A percentile compares a stretch with the other conserved stretches of the same genome.
phyloP scores from a whole-genome alignment of 53 echinoderm and acorn worm genomes.

The Zoroaster sp. region DNA sequence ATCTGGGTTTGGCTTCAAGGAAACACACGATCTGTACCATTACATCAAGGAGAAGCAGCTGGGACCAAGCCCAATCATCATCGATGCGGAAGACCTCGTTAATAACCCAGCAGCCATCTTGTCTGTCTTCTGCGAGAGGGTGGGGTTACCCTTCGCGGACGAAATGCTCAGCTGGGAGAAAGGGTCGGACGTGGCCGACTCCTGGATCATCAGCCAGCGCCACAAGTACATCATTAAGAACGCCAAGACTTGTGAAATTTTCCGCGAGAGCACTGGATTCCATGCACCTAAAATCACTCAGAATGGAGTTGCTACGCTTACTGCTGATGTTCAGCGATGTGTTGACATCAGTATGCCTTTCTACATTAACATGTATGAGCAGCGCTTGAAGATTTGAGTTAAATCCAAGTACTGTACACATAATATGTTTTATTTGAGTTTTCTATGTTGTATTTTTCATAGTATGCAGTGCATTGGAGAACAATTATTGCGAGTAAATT shows the following conservation, averaged over 20 bases:
- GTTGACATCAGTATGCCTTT: constrained; percentile 51
- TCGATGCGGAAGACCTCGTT: constrained; percentile 47
- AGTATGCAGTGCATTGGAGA: no score
- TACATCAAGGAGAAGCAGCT: constrained; percentile 15
- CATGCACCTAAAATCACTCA: neutral
- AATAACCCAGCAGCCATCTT: constrained; percentile 26
- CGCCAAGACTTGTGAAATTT: constrained; percentile 28
- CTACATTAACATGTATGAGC: constrained; percentile 42
- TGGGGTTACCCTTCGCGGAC: constrained; percentile 24
- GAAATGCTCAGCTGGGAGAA: constrained; percentile 35
- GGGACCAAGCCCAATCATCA: constrained; percentile 36
- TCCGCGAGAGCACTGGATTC: constrained; percentile 47
- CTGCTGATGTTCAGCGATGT: constrained; percentile 42
- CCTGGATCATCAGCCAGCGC: constrained; percentile 38
- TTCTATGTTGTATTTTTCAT: no score
- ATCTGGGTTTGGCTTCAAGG: constrained; percentile 20
- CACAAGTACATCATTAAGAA: constrained; percentile 36
- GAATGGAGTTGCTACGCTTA: neutral
- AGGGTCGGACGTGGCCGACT: neutral
- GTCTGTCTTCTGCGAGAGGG: constrained; percentile 15
- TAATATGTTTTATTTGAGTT: no score
- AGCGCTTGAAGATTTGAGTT: constrained; percentile 32
- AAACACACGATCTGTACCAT: constrained; percentile 30
- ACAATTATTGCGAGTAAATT: no score
- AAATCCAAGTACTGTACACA: no score